A percentile compares a stretch with the other conserved stretches of the same genome.
These are phyloP conservation scores for Alviniconcha marisindica DNA, from an alignment of 1,140 invertebrate species.

Conservation along the genomic window DNA sequence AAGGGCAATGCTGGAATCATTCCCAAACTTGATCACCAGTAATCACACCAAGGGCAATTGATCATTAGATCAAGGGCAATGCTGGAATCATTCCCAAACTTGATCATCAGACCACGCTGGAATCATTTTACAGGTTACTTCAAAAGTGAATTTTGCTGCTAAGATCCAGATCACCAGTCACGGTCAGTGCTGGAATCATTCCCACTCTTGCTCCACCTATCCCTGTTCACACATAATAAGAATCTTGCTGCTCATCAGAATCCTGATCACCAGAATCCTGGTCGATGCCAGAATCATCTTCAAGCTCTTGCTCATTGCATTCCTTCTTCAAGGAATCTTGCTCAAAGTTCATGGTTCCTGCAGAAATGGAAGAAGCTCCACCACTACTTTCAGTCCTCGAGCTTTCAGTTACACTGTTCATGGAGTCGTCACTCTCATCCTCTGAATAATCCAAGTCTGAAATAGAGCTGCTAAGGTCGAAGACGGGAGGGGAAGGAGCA, in stretches of 20 bases:
- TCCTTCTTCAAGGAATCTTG: not conserved
- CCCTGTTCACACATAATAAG: too few species aligned
- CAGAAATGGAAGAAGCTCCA: not conserved
- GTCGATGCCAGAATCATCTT: not conserved
- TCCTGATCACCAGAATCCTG: slow-evolving; percentile 17
- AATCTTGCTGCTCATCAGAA: not conserved
- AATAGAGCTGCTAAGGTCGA: not conserved
- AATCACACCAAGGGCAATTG: too few species aligned
- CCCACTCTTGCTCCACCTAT: too few species aligned
- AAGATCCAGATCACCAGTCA: too few species aligned
- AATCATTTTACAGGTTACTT: too few species aligned
- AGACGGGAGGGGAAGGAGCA: not conserved
- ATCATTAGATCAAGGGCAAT: too few species aligned
- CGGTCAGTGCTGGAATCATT: too few species aligned
- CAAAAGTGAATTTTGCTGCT: too few species aligned
- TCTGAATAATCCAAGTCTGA: slow-evolving; percentile 2
- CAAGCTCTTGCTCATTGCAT: not conserved
- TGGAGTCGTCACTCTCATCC: not conserved
- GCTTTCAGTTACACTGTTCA: not conserved
- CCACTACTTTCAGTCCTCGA: not conserved
- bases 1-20: too few species aligned
- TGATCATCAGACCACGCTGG: too few species aligned
- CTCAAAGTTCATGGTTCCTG: not conserved
- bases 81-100: too few species aligned
- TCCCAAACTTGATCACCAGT: too few species aligned